These are phyloP conservation scores for Caenorhabditis virilis DNA, from an alignment of 2,888 invertebrate genomes.

Conservation along the genomic window DNA sequence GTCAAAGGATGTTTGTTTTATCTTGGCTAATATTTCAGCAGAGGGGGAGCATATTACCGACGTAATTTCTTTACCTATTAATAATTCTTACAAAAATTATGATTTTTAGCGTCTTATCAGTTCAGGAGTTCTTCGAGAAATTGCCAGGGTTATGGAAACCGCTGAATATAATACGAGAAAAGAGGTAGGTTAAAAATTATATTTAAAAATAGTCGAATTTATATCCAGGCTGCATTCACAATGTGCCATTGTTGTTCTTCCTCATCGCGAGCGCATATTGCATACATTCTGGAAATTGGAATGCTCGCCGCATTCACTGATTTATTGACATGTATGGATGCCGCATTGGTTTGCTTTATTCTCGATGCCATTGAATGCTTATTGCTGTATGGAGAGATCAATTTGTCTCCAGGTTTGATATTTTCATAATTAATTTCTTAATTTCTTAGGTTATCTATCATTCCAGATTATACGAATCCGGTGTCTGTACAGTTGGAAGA, in stretches of 20 bases:
- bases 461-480: constrained; percentile 15
- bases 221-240: constrained; percentile 20
- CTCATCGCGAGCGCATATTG: constrained; percentile 7
- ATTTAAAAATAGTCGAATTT: not conserved
- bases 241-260: constrained; percentile 31
- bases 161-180: constrained; percentile 21
- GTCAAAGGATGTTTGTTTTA: constrained; percentile 30
- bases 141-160: constrained; percentile 20
- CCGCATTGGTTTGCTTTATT: constrained; percentile 18
- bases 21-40: constrained; percentile 29
- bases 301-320: constrained; percentile 20
- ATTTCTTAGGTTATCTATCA: not conserved
- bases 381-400: constrained; percentile 15
- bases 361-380: constrained; percentile 22
- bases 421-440: not conserved
- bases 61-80: not conserved
- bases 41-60: constrained; percentile 19
- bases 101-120: constrained; percentile 12
- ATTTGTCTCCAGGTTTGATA: not conserved
- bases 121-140: constrained; percentile 19
- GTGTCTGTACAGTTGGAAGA: constrained; percentile 24
- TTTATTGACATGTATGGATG: constrained; percentile 33
- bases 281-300: constrained; percentile 21
- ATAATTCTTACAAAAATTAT: not conserved
- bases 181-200: constrained; percentile 11